Conservation (phyloP, 2,888 invertebrate species). For the Macrosoma leucophasiata region DNA sequence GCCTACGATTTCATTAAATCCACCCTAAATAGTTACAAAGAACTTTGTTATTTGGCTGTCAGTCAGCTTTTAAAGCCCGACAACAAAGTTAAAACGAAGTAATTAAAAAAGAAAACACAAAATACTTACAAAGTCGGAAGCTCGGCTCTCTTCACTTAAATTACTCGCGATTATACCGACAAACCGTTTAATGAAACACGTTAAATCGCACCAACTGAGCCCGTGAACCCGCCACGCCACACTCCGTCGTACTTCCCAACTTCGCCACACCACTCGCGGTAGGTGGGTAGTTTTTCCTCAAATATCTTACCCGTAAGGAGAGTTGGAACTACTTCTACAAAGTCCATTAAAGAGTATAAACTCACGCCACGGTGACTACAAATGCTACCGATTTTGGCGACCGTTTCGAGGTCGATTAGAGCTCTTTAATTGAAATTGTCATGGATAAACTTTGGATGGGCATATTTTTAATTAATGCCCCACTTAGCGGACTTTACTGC, state of each 20-base stretch:
- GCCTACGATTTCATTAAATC: conserved; percentile 65
- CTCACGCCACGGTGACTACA: conserved; percentile 66
- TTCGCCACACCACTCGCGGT: conserved; percentile 67
- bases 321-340: conserved; percentile 71
- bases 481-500: too few relatives aligned
- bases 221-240: conserved; percentile 35
- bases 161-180: conserved; percentile 75
- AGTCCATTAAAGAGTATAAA: conserved; percentile 74
- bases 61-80: conserved; percentile 71
- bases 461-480: too few relatives aligned
- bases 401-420: conserved; percentile 60
- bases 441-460: conserved; percentile 38
- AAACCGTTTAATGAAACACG: conserved; percentile 75
- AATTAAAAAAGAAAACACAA: conserved; percentile 76
- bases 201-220: conserved; percentile 70
- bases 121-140: conserved; percentile 75
- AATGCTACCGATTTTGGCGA: conserved; percentile 65
- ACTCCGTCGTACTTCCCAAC: conserved; percentile 58
- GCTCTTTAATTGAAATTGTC: conserved; percentile 64
- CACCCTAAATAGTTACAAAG: conserved; percentile 68
- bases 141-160: conserved; percentile 74
- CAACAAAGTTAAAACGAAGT: conserved; percentile 75
- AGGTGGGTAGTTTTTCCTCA: conserved; percentile 71
- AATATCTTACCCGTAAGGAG: conserved; percentile 73
- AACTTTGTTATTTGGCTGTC: conserved; percentile 74